phyloP scores from a whole-genome alignment of 37 sponge, comb jelly and placozoan species.

The Chondrilla cf. caribensis region DNA sequence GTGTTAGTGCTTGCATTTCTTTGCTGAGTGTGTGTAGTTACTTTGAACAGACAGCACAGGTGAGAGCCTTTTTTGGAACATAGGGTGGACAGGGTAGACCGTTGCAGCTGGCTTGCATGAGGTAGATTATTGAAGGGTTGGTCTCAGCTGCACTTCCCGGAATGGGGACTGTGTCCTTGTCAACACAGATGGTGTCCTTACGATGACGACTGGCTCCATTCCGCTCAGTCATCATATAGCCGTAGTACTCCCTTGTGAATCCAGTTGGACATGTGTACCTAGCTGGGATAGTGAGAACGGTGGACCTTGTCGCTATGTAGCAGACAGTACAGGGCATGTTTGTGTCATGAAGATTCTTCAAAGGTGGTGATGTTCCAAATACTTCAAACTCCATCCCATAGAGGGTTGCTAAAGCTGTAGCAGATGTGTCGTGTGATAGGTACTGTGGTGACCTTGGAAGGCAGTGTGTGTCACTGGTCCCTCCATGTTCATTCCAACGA shows the following conservation, averaged over 20 bases:
- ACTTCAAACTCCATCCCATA: constrained; percentile 44
- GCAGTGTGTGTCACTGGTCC: constrained; percentile 51
- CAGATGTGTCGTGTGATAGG: background rate
- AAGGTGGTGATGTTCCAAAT: background rate
- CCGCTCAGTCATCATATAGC: constrained; percentile 47
- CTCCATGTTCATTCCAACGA: constrained; percentile 14
- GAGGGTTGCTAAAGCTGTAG: background rate
- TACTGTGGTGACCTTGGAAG: constrained; percentile 44
- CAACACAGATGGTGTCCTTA: constrained; percentile 33
- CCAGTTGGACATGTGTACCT: constrained; percentile 24
- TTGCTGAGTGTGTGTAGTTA: no score
- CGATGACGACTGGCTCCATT: constrained; percentile 19
- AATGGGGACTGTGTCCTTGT: constrained; percentile 33
- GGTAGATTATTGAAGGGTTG: constrained; percentile 28
- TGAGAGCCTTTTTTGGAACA: constrained; percentile 26
- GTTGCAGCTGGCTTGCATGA: constrained; percentile 38
- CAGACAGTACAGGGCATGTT: constrained; percentile 64
- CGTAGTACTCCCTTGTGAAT: constrained; percentile 56
- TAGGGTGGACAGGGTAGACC: constrained; percentile 55
- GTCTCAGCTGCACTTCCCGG: constrained; percentile 30
- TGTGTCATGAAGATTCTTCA: background rate
- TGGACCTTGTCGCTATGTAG: constrained; percentile 6
- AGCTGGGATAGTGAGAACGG: constrained; percentile 52
- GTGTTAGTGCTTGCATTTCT: no score
- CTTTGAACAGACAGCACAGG: constrained; percentile 55